These are phyloP conservation scores for Proisotoma minuta DNA, from an alignment of 2,888 invertebrate species.

Conservation along the genomic window DNA sequence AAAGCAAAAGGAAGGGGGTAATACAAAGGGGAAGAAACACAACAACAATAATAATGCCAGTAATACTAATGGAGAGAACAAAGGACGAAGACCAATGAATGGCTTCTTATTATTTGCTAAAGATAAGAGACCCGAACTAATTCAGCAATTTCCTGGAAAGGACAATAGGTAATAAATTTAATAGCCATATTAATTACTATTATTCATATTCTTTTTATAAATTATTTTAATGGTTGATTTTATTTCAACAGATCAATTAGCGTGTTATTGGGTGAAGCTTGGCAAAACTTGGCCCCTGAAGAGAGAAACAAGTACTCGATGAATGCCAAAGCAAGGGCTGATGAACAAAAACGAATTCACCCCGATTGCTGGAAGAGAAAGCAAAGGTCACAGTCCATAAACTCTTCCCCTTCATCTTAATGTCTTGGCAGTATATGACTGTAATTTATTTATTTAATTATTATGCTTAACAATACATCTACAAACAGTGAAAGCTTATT, in stretches of 20 bases:
- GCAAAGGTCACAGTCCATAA: constrained; percentile 50
- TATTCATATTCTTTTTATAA: background rate
- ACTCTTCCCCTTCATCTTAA: constrained; percentile 32
- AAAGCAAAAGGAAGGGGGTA: constrained; percentile 31
- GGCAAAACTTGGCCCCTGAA: constrained; percentile 52
- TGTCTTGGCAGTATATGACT: too few species aligned
- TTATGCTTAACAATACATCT: background rate
- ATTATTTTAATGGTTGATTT: constrained; percentile 7
- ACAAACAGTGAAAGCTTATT: background rate
- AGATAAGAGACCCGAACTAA: constrained; percentile 53
- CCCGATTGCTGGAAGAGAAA: constrained; percentile 57
- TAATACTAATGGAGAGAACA: constrained; percentile 29
- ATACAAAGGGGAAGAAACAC: constrained; percentile 14
- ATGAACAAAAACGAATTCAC: constrained; percentile 53
- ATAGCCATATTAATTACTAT: background rate
- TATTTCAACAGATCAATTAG: constrained; percentile 53
- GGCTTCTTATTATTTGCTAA: constrained; percentile 57
- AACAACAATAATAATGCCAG: background rate
- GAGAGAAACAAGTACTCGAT: constrained; percentile 52
- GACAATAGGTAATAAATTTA: constrained; percentile 53
- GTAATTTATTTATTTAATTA: too few species aligned
- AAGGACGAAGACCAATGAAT: constrained; percentile 54
- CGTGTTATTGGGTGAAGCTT: constrained; percentile 54
- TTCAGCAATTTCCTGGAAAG: constrained; percentile 54
- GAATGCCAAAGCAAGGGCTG: constrained; percentile 53